Evolutionary conservation across 1,140 invertebrate genomes (phyloP).

Genomic region (Magallana angulata): DNA sequence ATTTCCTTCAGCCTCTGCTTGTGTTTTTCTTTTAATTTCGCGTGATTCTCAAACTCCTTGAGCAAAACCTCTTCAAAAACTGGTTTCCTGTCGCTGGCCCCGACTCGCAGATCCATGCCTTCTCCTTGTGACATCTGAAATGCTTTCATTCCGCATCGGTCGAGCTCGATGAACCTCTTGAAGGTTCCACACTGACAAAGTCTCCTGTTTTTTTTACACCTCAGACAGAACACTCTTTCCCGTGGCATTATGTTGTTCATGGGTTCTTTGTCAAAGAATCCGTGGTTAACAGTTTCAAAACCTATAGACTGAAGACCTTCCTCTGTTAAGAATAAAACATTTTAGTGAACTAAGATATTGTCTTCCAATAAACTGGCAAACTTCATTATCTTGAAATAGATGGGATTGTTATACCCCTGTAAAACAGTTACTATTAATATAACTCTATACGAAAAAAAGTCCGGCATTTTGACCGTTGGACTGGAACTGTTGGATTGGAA

Average conservation of each 20-base stretch:
- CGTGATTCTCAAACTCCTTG: background rate
- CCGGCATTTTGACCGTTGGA: too few species aligned
- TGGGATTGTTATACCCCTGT: too few species aligned
- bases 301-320: background rate
- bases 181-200: background rate
- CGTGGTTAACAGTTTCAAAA: background rate
- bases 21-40: background rate
- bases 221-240: constrained; percentile 9
- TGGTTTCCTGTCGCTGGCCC: background rate
- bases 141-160: background rate
- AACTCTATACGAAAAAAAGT: too few species aligned
- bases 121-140: background rate
- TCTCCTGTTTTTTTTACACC: constrained; percentile 10
- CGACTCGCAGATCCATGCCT: background rate
- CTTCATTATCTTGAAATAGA: too few species aligned
- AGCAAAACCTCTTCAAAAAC: background rate
- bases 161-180: background rate
- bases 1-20: background rate
- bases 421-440: too few species aligned
- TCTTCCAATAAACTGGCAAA: too few species aligned
- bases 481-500: too few species aligned
- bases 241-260: background rate
- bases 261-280: background rate
- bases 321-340: background rate
- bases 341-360: too few species aligned